Evolutionary conservation across 2,888 invertebrate species (phyloP), one percentile per base, ranked within the genome.

Genomic region (Acanthacorydalis orientalis): DNA sequence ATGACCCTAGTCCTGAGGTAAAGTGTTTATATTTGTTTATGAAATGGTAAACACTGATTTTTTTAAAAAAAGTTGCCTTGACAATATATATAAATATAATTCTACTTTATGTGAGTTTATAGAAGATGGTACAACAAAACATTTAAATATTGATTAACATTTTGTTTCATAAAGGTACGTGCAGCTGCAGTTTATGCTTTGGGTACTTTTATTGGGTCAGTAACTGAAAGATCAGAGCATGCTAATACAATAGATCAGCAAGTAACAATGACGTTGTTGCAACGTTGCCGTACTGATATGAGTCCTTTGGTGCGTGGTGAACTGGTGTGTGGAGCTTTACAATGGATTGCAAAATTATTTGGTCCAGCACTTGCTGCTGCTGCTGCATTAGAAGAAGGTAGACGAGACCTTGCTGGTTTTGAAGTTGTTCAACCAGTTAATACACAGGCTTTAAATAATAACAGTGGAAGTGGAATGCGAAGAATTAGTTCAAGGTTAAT

Each of bases 171-270:
- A 23, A 23, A 23, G 23, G 23, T 23, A 23, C 75, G 97, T 49
- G 92, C 95, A 10, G 88, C 95, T 1, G 85, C 89, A 42, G 92
- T 95, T 6, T 95, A 83, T 69, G 96, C 97, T 11, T 71, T 98
- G 51, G 97, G 96, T 52, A 87, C 93, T 16, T 93, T 92, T 67
- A 80, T 95, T 57, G 87, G 84, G 62, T 85, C 85, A 34, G 83
- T 83, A 39, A 75, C 75, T 31, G 81, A 85, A 60, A 78, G 92
- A 56, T 83, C 85, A 44, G 91, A 93, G 60, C 95, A 96, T 67
- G 91, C 92, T 40, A 90, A 88, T 65, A 87, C 84, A 60, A 87
- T 95, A 50, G 92, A 95, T 70, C 90, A 93, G 60, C 83, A 84
- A 57, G 85, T 97, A 53, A 92, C 87, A 52, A 85, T 90, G 70